These are phyloP conservation scores for Brachionus rubens DNA, from an alignment of 1,140 invertebrate species.

Conservation along the genomic window DNA sequence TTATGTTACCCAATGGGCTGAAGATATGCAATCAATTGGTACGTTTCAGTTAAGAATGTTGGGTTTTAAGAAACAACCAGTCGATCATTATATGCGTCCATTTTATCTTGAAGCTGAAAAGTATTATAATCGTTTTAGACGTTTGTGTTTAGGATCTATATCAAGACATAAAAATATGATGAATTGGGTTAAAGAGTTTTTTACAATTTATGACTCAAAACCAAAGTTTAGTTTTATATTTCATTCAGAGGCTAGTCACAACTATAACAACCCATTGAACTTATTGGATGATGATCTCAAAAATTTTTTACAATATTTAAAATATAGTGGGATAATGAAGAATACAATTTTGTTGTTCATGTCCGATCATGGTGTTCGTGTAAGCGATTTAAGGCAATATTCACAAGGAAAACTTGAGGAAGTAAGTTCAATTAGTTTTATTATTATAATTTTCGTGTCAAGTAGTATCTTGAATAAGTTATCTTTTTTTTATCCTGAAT, in stretches of 20 bases:
- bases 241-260: conserved; percentile 81
- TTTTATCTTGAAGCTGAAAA: conserved; percentile 69
- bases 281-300: conserved; percentile 71
- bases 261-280: conserved; percentile 74
- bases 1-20: conserved; percentile 73
- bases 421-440: conserved; percentile 25
- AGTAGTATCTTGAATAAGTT: no score
- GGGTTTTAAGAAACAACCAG: conserved; percentile 77
- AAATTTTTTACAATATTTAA: conserved; percentile 64
- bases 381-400: conserved; percentile 72
- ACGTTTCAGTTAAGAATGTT: conserved; percentile 86
- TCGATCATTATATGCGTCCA: conserved; percentile 82
- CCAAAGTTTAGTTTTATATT: conserved; percentile 80
- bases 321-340: conserved; percentile 65
- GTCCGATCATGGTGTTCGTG: conserved; percentile 79
- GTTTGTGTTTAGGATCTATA: conserved; percentile 71
- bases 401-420: conserved; percentile 83
- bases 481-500: no score
- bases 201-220: conserved; percentile 64
- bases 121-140: conserved; percentile 48
- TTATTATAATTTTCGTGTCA: no score
- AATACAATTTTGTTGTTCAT: conserved; percentile 78
- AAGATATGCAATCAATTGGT: conserved; percentile 77
- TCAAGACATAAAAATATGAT: conserved; percentile 72
- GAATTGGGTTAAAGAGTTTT: conserved; percentile 68